A percentile compares a stretch with the other conserved stretches of the same genome.
Evolutionary conservation across 2,888 invertebrate genomes (phyloP).

Genomic region (Lordiphosa andalusiaca): DNA sequence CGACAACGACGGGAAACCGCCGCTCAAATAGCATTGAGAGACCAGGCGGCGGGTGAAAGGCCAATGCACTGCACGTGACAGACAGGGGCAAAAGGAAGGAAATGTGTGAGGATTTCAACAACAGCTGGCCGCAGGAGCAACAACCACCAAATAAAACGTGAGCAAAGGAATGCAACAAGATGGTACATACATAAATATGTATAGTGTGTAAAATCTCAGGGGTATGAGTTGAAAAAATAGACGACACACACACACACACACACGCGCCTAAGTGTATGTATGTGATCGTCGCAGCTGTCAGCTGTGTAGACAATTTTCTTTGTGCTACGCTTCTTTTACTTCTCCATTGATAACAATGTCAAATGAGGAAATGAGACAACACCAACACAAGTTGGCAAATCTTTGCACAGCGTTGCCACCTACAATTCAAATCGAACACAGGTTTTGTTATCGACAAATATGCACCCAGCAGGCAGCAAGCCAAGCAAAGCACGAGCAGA

Average conservation of each 20-base stretch:
- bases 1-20: constrained; percentile 34
- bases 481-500: not conserved
- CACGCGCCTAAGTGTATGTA: not conserved
- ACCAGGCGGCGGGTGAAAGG: constrained; percentile 54
- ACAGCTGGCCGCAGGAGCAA: constrained; percentile 65
- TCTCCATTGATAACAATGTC: constrained; percentile 62
- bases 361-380: constrained; percentile 35
- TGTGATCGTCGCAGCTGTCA: constrained; percentile 54
- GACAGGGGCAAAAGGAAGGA: constrained; percentile 4
- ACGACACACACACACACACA: constrained; percentile 27
- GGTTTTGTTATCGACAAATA: constrained; percentile 5
- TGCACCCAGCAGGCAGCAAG: not conserved
- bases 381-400: constrained; percentile 23
- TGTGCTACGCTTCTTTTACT: constrained; percentile 44
- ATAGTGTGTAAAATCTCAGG: constrained; percentile 23
- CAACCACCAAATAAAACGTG: constrained; percentile 64
- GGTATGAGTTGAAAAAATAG: constrained; percentile 28
- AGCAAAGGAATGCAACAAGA: constrained; percentile 48
- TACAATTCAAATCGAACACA: constrained; percentile 6
- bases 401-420: constrained; percentile 22
- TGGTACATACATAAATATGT: constrained; percentile 17
- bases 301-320: constrained; percentile 63
- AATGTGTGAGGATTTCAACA: constrained; percentile 31
- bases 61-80: constrained; percentile 58
- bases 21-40: constrained; percentile 71